Percentiles rank a stretch among this genome's conserved stretches.
phyloP scores from a whole-genome alignment of 2,113 vertebrate species.

The Ageneiosus marmoratus region DNA sequence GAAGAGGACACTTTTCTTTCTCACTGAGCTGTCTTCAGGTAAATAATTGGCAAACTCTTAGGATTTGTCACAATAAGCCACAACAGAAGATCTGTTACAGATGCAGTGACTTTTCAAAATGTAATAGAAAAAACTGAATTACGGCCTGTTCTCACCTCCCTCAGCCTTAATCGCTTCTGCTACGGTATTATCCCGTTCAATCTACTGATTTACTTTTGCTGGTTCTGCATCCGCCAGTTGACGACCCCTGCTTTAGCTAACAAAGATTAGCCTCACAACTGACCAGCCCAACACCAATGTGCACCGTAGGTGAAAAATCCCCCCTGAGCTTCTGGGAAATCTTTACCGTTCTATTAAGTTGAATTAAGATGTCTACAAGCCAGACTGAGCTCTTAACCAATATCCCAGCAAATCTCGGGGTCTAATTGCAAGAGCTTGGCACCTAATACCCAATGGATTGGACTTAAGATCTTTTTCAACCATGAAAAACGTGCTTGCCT shows the following conservation, averaged over 20 bases:
- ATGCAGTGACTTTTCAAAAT: neutral
- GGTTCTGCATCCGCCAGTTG: neutral
- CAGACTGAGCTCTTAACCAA: conserved; percentile 27
- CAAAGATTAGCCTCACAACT: conserved; percentile 15
- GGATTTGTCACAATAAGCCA: neutral
- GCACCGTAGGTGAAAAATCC: conserved; percentile 23
- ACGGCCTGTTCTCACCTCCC: neutral
- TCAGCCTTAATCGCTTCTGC: neutral
- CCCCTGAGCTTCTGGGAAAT: conserved; percentile 4
- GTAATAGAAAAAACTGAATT: neutral
- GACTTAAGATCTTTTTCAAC: conserved; percentile 20
- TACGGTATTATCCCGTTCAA: neutral
- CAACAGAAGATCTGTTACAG: neutral
- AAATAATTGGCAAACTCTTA: neutral
- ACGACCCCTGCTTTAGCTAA: neutral
- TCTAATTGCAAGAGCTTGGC: conserved; percentile 38
- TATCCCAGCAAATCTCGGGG: conserved; percentile 31
- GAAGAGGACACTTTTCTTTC: neutral
- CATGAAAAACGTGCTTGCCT: conserved; percentile 6
- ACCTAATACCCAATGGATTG: conserved; percentile 34
- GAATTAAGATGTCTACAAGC: conserved; percentile 33
- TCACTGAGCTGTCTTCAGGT: neutral
- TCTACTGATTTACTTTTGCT: neutral
- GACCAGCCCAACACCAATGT: neutral
- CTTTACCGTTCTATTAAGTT: conserved; percentile 33